These are phyloP conservation scores for Heliocidaris erythrogramma DNA, from an alignment of 35 echinoderm and acorn worm genomes.

Conservation along the genomic window DNA sequence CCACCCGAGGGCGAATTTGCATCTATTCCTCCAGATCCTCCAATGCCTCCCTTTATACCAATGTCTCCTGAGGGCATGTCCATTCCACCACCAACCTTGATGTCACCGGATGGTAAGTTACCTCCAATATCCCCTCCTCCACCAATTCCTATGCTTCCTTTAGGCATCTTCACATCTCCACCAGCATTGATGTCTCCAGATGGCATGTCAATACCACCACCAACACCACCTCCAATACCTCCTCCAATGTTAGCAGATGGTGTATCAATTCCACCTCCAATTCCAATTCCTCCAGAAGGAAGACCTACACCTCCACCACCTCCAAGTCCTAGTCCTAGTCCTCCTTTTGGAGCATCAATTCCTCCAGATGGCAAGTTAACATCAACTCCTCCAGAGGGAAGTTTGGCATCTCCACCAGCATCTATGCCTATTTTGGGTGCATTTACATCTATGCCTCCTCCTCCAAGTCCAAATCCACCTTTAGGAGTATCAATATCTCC, in stretches of 20 bases:
- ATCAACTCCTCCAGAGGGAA: constrained; percentile 16
- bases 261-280: constrained; percentile 5
- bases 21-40: constrained; percentile 29
- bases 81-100: neutral
- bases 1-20: neutral
- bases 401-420: constrained; percentile 44
- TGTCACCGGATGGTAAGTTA: constrained; percentile 15
- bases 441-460: constrained; percentile 29
- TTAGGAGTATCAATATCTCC: constrained; percentile 43
- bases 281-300: neutral
- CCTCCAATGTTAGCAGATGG: constrained; percentile 43
- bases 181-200: constrained; percentile 26
- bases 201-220: constrained; percentile 38
- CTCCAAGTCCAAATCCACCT: constrained; percentile 26
- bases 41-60: neutral
- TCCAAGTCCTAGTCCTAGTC: constrained; percentile 45
- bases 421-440: neutral
- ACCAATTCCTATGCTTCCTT: constrained; percentile 1
- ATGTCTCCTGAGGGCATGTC: constrained; percentile 30
- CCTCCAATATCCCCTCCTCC: constrained; percentile 48
- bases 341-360: constrained; percentile 39
- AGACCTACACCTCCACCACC: neutral
- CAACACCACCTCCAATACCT: constrained; percentile 43
- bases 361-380: neutral
- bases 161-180: constrained; percentile 40